These are phyloP conservation scores for Hassar affinis DNA, from an alignment of 2,113 vertebrate species.

Conservation along the genomic window DNA sequence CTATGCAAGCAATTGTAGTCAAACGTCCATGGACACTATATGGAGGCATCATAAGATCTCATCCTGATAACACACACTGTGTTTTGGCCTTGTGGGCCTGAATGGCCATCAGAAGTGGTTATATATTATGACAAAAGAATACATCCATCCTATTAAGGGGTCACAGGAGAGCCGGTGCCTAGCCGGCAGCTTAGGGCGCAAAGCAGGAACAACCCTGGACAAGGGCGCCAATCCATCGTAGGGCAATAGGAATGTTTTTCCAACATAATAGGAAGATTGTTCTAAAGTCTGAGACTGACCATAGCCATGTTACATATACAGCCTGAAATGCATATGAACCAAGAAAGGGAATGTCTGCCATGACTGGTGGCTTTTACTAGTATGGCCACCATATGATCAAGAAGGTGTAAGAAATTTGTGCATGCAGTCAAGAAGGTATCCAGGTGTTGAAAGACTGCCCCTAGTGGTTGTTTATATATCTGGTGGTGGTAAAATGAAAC, in stretches of 20 bases:
- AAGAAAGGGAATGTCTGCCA: background rate
- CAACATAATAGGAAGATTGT: too few species aligned
- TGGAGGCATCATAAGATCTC: background rate
- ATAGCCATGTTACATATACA: too few species aligned
- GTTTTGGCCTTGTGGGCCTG: background rate
- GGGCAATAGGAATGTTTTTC: too few species aligned
- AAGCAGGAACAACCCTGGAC: too few species aligned
- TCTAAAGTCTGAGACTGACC: too few species aligned
- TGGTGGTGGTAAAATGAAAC: background rate
- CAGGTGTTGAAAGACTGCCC: background rate
- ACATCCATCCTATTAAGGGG: too few species aligned
- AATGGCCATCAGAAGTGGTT: background rate
- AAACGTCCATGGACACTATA: background rate
- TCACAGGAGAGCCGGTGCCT: too few species aligned
- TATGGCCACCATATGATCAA: background rate
- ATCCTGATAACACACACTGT: background rate
- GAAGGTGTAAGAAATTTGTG: too few species aligned
- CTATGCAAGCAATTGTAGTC: background rate
- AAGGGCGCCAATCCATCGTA: too few species aligned
- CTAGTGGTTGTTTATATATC: too few species aligned
- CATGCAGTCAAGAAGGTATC: background rate
- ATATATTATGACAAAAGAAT: too few species aligned
- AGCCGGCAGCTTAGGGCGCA: too few species aligned
- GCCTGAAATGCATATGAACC: background rate
- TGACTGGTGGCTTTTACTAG: background rate